Evolutionary conservation across 1,140 invertebrate genomes (phyloP), one percentile per base, ranked within the genome.

Genomic region (Pachyrhynchus sulphureomaculatus): DNA sequence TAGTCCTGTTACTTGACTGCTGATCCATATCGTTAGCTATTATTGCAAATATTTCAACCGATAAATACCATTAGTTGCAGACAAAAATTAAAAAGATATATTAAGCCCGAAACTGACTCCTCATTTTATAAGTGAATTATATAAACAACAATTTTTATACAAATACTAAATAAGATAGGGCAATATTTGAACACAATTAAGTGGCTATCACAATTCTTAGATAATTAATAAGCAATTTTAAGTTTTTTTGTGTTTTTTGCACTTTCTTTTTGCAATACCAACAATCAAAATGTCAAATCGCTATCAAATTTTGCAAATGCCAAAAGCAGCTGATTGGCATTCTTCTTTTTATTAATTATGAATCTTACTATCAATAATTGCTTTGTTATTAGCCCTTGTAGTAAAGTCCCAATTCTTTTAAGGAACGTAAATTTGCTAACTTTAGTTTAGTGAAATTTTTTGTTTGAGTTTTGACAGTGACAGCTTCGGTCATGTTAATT

Each of bases 401-500:
- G n/a, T 5, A 13, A 36, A 36, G n/a, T 13, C n/a, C 17, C 1
- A 37, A 5, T 9, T 2, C 12, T n/a, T 32, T 32, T n/a, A n/a
- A n/a, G 1, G 12, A 3, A 29, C 24, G 5, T 29, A 29, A 29
- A 37, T 9, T 18, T 21, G 18, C 39, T 21, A 42, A 42, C 39
- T 42, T 42, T 12, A 42, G 1, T 20, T 18, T 21, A 20, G 15
- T 41, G 37, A n/a, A 37, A 37, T 37, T 37, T 37, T 13, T 37
- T 37, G 34, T 37, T 21, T 42, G 15, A 21, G 10, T 21, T 37
- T 42, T 18, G 39, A 42, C 39, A 42, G 39, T 42, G 39, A 42
- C 39, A 42, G 39, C 2, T 21, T 4, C 39, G 4, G 39, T 42
- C 15, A 42, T 42, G 39, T 42, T 42, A 15, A 18, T 42, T 42